These are phyloP conservation scores for Holcopasites calliopsidis DNA, from an alignment of 1,140 invertebrate species.

Conservation along the genomic window DNA sequence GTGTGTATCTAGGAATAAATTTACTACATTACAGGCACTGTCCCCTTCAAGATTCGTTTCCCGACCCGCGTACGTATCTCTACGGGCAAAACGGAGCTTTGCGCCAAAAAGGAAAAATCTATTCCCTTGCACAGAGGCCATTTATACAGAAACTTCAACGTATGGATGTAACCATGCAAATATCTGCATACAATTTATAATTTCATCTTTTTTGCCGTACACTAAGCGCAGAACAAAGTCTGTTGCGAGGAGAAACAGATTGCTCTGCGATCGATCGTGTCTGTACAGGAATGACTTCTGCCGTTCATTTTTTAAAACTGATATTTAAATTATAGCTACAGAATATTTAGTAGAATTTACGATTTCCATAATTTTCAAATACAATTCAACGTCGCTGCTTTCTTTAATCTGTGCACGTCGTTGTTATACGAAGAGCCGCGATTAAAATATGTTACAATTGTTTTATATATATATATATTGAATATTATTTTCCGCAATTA, in stretches of 20 bases:
- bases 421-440: slow-evolving; percentile 1
- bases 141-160: slow-evolving; percentile 30
- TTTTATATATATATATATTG: neutral
- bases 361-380: neutral
- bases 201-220: slow-evolving; percentile 2
- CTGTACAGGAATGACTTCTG: slow-evolving; percentile 24
- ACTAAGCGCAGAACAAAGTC: slow-evolving; percentile 28
- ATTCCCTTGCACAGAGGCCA: slow-evolving; percentile 26
- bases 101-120: slow-evolving; percentile 20
- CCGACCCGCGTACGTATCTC: no score
- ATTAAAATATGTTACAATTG: no score
- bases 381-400: slow-evolving; percentile 1
- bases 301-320: neutral
- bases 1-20: slow-evolving; percentile 49
- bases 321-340: slow-evolving; percentile 15
- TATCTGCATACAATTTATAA: slow-evolving; percentile 26
- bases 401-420: neutral
- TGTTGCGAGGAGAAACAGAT: slow-evolving; percentile 27
- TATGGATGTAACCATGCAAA: slow-evolving; percentile 25
- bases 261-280: slow-evolving; percentile 9
- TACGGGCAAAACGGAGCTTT: slow-evolving; percentile 34
- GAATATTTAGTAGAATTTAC: neutral
- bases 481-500: neutral
- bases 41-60: slow-evolving; percentile 50
- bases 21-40: slow-evolving; percentile 66